phyloP scores from a whole-genome alignment of 2,888 invertebrate genomes.

The Tetragonisca angustula region DNA sequence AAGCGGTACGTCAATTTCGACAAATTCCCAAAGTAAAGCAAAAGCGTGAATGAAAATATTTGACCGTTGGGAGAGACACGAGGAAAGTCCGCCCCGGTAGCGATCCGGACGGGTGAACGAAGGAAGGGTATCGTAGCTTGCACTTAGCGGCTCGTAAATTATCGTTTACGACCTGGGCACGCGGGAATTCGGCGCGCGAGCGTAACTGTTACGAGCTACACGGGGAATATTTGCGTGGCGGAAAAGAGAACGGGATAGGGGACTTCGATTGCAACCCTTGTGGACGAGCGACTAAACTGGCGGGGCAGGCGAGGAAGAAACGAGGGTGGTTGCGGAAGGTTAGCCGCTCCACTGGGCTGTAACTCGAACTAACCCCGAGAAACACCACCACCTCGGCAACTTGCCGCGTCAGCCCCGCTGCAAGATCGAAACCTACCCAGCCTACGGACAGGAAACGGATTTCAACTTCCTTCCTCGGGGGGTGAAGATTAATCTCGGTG shows the following conservation, averaged over 20 bases:
- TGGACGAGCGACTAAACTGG: conserved; percentile 53
- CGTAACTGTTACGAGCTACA: conserved; percentile 25
- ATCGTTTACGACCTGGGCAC: background rate
- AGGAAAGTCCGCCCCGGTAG: background rate
- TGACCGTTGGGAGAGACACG: background rate
- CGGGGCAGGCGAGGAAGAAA: conserved; percentile 46
- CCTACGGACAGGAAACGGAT: conserved; percentile 80
- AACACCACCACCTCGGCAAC: conserved; percentile 77
- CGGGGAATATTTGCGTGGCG: conserved; percentile 33
- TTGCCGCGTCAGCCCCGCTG: conserved; percentile 79
- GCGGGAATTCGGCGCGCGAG: background rate
- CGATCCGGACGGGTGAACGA: background rate
- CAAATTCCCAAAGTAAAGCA: background rate
- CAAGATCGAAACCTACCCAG: conserved; percentile 68
- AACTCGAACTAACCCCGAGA: conserved; percentile 80
- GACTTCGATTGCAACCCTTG: conserved; percentile 55
- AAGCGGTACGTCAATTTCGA: background rate
- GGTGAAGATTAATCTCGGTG: conserved; percentile 79
- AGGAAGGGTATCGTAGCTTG: conserved; percentile 1
- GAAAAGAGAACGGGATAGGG: background rate
- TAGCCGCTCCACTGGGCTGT: conserved; percentile 82
- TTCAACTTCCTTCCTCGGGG: conserved; percentile 80
- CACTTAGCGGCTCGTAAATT: conserved; percentile 4
- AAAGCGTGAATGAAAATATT: background rate
- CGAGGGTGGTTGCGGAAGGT: conserved; percentile 73